Percentiles rank a stretch among this genome's conserved stretches.
These are phyloP conservation scores for Ceratosolen solmsi DNA, from an alignment of 1,140 invertebrate species.

Conservation along the genomic window DNA sequence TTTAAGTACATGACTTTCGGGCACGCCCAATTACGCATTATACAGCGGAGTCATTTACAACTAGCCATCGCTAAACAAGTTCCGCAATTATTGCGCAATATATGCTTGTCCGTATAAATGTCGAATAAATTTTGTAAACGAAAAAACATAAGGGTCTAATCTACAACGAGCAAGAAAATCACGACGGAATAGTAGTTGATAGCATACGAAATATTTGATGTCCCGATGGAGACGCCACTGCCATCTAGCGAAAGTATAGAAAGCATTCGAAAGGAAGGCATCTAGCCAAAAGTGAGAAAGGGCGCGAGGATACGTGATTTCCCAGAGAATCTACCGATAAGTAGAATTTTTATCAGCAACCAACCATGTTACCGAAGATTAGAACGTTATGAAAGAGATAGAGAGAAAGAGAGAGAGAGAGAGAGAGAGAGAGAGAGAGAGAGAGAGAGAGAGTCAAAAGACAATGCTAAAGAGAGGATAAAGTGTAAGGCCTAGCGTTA, in stretches of 20 bases:
- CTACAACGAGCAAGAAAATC: neutral
- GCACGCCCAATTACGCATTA: too few species aligned
- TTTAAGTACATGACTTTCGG: too few species aligned
- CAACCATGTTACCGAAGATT: too few species aligned
- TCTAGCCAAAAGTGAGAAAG: slow-evolving; percentile 17
- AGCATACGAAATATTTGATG: neutral
- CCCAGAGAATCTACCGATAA: slow-evolving; percentile 24
- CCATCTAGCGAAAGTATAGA: slow-evolving; percentile 57
- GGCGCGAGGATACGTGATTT: neutral
- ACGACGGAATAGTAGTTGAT: neutral
- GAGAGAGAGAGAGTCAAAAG: neutral
- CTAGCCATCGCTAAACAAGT: too few species aligned
- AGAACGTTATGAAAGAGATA: too few species aligned
- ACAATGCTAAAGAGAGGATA: neutral
- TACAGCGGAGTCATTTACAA: too few species aligned
- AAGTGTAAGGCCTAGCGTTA: neutral
- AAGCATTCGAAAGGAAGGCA: slow-evolving; percentile 16
- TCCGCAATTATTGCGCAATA: too few species aligned
- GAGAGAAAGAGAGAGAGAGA: neutral
- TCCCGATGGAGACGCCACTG: slow-evolving; percentile 47
- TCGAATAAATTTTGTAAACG: too few species aligned
- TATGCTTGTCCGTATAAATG: too few species aligned
- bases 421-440: neutral
- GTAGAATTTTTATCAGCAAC: neutral
- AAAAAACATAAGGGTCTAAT: too few species aligned